These are phyloP conservation scores for Peucedramus taeniatus DNA, from an alignment of 2,113 vertebrate species.

Conservation along the genomic window DNA sequence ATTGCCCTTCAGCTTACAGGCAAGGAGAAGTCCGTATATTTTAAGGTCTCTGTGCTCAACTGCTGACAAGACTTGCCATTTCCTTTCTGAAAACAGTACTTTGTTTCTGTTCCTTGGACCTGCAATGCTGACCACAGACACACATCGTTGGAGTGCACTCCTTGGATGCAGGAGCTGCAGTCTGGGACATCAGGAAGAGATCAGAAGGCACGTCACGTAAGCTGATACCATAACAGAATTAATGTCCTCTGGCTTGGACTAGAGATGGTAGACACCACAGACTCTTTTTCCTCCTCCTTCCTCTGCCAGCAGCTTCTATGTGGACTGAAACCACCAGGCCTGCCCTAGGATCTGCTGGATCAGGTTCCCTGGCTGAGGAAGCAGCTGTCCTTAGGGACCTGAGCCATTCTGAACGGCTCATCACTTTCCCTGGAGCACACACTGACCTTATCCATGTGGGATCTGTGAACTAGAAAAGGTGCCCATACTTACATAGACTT, in stretches of 20 bases:
- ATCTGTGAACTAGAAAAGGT: background rate
- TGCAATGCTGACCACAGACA: background rate
- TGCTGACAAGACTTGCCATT: background rate
- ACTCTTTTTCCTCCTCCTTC: background rate
- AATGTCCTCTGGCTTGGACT: background rate
- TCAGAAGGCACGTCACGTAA: background rate
- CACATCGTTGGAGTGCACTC: background rate
- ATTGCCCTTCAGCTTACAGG: background rate
- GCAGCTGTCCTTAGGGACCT: background rate
- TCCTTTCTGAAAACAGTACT: background rate
- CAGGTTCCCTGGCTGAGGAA: background rate
- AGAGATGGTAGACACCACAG: background rate
- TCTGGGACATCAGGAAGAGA: background rate
- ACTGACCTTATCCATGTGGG: background rate
- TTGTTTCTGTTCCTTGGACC: rapidly evolving
- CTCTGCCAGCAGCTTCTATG: background rate
- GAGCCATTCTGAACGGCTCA: background rate
- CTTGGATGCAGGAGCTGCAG: background rate
- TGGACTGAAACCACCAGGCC: background rate
- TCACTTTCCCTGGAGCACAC: background rate
- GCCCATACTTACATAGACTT: background rate
- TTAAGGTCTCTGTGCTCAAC: background rate
- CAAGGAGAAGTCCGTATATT: background rate
- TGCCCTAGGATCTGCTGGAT: background rate
- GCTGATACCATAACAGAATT: rapidly evolving